A percentile compares a stretch with the other conserved stretches of the same genome.
phyloP scores from a whole-genome alignment of 1,140 invertebrate genomes.

The Drosophila pectinifera region DNA sequence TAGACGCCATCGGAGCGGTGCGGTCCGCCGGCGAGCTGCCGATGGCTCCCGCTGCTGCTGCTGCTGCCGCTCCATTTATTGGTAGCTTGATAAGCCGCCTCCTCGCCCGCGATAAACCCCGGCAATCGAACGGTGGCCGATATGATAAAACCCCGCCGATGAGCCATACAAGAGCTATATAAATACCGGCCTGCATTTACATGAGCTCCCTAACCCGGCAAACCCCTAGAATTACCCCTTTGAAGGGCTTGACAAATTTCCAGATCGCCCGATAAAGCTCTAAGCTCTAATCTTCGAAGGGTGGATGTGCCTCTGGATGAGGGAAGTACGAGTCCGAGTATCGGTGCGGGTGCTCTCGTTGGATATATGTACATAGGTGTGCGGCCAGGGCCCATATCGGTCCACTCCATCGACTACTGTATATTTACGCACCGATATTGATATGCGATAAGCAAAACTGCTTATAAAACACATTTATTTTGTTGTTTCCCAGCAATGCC shows the following conservation, averaged over 20 bases:
- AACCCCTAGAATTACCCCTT: constrained; percentile 3
- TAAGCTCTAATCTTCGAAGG: constrained; percentile 41
- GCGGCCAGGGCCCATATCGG: constrained; percentile 51
- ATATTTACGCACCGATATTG: constrained; percentile 83
- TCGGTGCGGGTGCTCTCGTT: constrained; percentile 13
- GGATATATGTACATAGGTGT: constrained; percentile 63
- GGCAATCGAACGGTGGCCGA: constrained; percentile 37
- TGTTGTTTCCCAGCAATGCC: constrained; percentile 59
- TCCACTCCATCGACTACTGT: constrained; percentile 77
- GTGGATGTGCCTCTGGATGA: not conserved
- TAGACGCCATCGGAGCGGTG: constrained; percentile 70
- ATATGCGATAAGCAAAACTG: constrained; percentile 81
- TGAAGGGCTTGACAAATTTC: constrained; percentile 20
- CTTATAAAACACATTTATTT: constrained; percentile 84
- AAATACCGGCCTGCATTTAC: constrained; percentile 41
- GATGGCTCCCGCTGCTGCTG: constrained; percentile 68
- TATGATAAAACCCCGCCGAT: constrained; percentile 49
- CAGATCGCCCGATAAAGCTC: constrained; percentile 45
- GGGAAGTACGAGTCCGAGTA: not conserved
- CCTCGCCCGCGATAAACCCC: constrained; percentile 42
- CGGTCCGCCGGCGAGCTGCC: constrained; percentile 49
- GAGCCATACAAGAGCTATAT: constrained; percentile 43
- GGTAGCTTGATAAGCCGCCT: constrained; percentile 58
- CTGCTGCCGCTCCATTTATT: constrained; percentile 68
- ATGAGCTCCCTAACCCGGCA: constrained; percentile 26